phyloP scores from a whole-genome alignment of 2,888 invertebrate genomes.

The Ashinkailepas kermadecensis region DNA sequence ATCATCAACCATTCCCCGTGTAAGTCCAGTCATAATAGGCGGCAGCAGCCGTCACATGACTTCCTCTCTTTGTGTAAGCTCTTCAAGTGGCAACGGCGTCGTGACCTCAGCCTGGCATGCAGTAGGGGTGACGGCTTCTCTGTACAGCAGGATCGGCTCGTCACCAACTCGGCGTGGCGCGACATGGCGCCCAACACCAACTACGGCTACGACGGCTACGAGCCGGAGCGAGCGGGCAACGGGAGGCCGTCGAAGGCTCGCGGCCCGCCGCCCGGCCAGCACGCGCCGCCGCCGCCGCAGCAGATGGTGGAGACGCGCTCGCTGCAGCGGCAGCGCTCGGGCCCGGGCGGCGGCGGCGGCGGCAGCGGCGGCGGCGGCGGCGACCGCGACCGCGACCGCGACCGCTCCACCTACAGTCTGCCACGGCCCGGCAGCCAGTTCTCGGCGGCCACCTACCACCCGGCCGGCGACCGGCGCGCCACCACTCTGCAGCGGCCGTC shows the following conservation, averaged over 20 bases:
- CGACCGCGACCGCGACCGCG: no score
- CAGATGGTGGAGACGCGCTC: constrained; percentile 40
- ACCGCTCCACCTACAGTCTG: constrained; percentile 62
- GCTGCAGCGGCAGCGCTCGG: constrained; percentile 51
- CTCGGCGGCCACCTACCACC: constrained; percentile 43
- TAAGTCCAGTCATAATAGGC: no score
- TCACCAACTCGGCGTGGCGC: constrained; percentile 79
- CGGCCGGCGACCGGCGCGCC: constrained; percentile 47
- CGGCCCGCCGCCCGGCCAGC: constrained; percentile 25
- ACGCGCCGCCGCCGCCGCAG: constrained; percentile 27
- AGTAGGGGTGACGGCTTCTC: no score
- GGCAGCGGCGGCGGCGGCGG: constrained; percentile 36
- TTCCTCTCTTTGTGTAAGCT: no score
- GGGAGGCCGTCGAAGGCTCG: constrained; percentile 3
- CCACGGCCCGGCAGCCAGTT: constrained; percentile 48
- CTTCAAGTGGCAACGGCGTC: no score
- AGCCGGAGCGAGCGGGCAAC: constrained; percentile 30
- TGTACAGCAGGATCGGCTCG: constrained; percentile 61
- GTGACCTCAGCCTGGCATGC: no score
- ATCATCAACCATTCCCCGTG: no score
- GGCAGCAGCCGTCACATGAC: no score
- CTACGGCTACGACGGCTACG: constrained; percentile 82
- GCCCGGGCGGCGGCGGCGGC: constrained; percentile 36
- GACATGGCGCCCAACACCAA: constrained; percentile 80
- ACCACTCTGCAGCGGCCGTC: constrained; percentile 25